phyloP scores from a whole-genome alignment of 2,888 invertebrate species.

The Agrilus biguttatus region DNA sequence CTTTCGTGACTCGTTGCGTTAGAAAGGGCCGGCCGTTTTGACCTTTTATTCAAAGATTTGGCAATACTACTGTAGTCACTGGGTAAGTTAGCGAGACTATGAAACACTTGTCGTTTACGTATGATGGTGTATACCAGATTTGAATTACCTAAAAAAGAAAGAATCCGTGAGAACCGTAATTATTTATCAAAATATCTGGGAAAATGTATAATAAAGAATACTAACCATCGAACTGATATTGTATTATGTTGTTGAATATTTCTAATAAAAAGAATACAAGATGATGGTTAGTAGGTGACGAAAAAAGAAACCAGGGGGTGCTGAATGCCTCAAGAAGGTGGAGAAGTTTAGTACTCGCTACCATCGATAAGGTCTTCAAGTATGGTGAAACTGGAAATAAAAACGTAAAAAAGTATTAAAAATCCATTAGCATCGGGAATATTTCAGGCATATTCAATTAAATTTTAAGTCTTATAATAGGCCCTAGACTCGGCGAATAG shows the following conservation, averaged over 20 bases:
- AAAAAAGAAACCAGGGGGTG: constrained; percentile 98
- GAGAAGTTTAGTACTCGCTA: constrained; percentile 90
- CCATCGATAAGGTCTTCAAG: constrained; percentile 97
- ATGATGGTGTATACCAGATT: constrained; percentile 98
- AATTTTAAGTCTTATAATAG: too few species aligned
- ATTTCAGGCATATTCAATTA: neutral
- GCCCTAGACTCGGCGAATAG: too few species aligned
- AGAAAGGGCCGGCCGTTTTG: constrained; percentile 26
- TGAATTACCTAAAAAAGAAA: constrained; percentile 61
- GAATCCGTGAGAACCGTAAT: constrained; percentile 16
- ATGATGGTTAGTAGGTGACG: constrained; percentile 92
- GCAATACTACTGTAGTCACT: constrained; percentile 83
- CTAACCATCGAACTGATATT: constrained; percentile 94
- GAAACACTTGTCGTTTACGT: constrained; percentile 95
- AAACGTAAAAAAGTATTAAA: neutral
- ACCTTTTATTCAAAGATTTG: constrained; percentile 50
- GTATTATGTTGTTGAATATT: constrained; percentile 99
- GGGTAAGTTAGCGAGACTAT: constrained; percentile 91
- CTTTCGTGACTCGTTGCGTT: constrained; percentile 35
- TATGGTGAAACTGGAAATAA: constrained; percentile 80
- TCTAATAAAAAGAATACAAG: constrained; percentile 96
- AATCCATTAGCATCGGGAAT: neutral
- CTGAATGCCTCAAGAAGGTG: constrained; percentile 97
- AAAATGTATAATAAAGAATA: neutral
- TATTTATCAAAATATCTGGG: constrained; percentile 15